Conservation (phyloP, 2,888 invertebrate species). For the Rotaria magnacalcarata region DNA sequence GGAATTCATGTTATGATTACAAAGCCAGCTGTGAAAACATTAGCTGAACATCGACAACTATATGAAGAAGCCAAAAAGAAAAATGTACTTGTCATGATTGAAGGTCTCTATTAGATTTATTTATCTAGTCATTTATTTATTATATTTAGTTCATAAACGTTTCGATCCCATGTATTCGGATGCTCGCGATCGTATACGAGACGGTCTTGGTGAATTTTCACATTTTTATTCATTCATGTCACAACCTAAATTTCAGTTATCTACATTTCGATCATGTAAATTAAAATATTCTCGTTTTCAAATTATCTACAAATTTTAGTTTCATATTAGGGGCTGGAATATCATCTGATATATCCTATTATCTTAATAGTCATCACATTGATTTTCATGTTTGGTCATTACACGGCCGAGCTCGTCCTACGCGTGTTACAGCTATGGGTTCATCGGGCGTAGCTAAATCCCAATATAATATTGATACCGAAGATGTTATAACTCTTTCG, state of each 20-base stretch:
- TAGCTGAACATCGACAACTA: constrained; percentile 13
- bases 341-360: constrained; percentile 31
- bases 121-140: not conserved
- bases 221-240: constrained; percentile 31
- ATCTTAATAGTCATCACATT: constrained; percentile 28
- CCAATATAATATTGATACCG: constrained; percentile 23
- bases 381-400: constrained; percentile 34
- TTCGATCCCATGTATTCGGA: constrained; percentile 31
- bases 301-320: not conserved
- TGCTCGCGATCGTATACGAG: constrained; percentile 34
- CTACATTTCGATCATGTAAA: constrained; percentile 28
- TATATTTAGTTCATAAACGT: constrained; percentile 24
- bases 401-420: not conserved
- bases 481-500: constrained; percentile 19
- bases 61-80: constrained; percentile 30
- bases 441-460: constrained; percentile 11
- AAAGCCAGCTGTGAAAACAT: constrained; percentile 32
- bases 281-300: not conserved
- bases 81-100: constrained; percentile 1
- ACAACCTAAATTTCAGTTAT: constrained; percentile 14
- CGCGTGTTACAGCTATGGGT: not conserved
- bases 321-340: constrained; percentile 11
- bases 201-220: constrained; percentile 32
- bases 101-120: not conserved
- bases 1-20: constrained; percentile 19